These are phyloP conservation scores for Lycaon pictus DNA, from an alignment of 2,113 vertebrate species.

Conservation along the genomic window DNA sequence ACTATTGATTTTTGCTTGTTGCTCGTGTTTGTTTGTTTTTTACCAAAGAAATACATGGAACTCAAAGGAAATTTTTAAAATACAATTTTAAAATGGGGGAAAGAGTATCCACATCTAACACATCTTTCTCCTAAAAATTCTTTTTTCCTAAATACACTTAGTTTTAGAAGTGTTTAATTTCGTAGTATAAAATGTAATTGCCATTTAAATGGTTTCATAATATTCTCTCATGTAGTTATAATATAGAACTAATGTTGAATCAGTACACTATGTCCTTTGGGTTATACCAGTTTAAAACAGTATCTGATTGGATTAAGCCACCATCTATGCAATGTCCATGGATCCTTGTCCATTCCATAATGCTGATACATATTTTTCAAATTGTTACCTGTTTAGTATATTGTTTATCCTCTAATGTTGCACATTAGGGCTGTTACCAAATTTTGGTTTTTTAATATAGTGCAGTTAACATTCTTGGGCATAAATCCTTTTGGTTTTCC, in stretches of 20 bases:
- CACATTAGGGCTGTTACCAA: background rate
- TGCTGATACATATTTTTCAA: background rate
- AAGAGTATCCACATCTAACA: background rate
- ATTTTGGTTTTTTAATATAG: background rate
- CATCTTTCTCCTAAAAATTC: background rate
- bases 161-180: background rate
- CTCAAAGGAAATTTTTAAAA: background rate
- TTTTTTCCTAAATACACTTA: background rate
- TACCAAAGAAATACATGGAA: background rate
- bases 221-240: background rate
- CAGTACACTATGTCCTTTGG: background rate
- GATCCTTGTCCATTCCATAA: background rate
- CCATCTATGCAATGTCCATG: background rate
- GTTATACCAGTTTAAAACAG: background rate
- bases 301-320: background rate
- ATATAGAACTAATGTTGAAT: background rate
- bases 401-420: background rate
- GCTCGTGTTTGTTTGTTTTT: background rate
- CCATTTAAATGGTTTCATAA: background rate
- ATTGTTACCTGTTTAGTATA: background rate
- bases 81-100: background rate
- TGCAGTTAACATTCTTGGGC: background rate
- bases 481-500: background rate
- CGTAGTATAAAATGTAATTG: background rate
- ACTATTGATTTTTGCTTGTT: conserved; percentile 2